Percentiles rank a stretch among this genome's conserved stretches.
Evolutionary conservation across 2,888 invertebrate genomes (phyloP).

Genomic region (Caenorhabditis macrosperma): DNA sequence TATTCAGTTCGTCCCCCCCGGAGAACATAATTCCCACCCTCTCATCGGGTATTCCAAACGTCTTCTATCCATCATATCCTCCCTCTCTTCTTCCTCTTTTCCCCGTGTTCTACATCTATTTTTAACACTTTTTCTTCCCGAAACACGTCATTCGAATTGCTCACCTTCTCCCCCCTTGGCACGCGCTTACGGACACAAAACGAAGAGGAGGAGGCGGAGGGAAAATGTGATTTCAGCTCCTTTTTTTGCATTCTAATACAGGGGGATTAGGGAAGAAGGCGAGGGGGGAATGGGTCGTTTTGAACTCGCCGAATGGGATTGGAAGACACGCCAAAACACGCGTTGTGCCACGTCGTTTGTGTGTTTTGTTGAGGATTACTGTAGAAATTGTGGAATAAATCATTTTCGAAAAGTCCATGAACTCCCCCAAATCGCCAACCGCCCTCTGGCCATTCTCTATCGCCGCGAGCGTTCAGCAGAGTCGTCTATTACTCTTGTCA

Average conservation of each 20-base stretch:
- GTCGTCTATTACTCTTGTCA: no score
- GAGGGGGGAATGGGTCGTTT: not conserved
- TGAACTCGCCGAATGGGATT: not conserved
- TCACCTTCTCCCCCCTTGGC: not conserved
- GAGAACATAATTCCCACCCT: not conserved
- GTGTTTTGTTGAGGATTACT: not conserved
- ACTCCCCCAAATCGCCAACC: no score
- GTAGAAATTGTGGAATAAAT: not conserved
- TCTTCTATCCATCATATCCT: slow-evolving; percentile 4
- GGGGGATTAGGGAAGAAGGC: not conserved
- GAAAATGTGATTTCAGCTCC: not conserved
- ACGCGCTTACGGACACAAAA: no score
- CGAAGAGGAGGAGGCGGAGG: not conserved
- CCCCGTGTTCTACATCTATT: slow-evolving; percentile 1
- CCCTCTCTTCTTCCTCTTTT: slow-evolving; percentile 18
- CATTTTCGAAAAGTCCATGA: no score
- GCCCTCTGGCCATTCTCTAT: no score
- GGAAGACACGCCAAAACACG: not conserved
- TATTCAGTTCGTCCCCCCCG: no score
- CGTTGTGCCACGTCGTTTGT: slow-evolving; percentile 1
- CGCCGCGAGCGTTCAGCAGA: no score
- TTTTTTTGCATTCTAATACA: not conserved
- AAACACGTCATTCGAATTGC: not conserved
- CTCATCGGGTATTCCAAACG: slow-evolving; percentile 3
- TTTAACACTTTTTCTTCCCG: not conserved